Evolutionary conservation across 2,797 vertebrate genomes (phyloP).

Genomic region (Hybognathus amarus): DNA sequence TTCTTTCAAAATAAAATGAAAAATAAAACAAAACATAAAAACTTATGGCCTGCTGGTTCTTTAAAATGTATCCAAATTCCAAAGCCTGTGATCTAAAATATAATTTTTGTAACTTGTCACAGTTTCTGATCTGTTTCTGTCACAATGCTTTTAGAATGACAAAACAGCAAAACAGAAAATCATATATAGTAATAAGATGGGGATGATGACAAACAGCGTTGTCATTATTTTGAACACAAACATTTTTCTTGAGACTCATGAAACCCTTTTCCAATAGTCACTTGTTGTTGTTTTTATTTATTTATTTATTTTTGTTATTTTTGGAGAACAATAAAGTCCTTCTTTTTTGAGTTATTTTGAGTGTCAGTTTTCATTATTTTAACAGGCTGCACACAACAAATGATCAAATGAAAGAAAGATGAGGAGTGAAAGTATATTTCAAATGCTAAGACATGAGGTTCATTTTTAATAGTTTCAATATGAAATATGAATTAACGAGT

Average conservation of each 20-base stretch:
- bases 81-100: conserved; percentile 3
- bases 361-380: conserved; percentile 7
- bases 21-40: background rate
- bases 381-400: background rate
- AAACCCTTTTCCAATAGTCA: background rate
- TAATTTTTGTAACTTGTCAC: background rate
- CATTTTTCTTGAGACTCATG: background rate
- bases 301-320: background rate
- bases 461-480: background rate
- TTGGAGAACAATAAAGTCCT: background rate
- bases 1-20: background rate
- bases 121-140: background rate
- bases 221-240: background rate
- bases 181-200: background rate
- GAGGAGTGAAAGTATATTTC: background rate
- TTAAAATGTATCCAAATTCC: conserved; percentile 38
- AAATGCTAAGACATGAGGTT: background rate
- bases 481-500: background rate
- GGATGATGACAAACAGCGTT: too few species aligned
- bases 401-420: background rate
- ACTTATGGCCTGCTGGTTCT: conserved; percentile 33
- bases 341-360: background rate
- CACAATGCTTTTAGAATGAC: conserved; percentile 16
- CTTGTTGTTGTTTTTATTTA: background rate
- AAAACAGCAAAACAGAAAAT: background rate